Percentiles rank a stretch among this genome's conserved stretches.
Conservation (phyloP, 2,113 vertebrate genomes). For the Pseudopipra pipra region DNA sequence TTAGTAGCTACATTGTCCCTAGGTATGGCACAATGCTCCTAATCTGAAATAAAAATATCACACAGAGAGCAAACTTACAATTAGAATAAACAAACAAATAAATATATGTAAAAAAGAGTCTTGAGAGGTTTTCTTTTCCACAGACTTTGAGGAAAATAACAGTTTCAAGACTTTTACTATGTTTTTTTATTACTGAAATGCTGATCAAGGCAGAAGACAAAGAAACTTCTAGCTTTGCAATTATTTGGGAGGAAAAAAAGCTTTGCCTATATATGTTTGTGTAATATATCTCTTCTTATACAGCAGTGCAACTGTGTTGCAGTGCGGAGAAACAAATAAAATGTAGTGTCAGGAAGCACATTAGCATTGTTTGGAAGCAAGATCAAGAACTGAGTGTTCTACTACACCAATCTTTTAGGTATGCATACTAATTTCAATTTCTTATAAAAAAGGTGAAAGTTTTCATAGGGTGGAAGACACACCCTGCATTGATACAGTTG, state of each 20-base stretch:
- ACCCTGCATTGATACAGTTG: rapidly evolving
- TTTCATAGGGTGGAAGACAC: not conserved
- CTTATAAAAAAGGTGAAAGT: not conserved
- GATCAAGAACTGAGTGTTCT: not conserved
- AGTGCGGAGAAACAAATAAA: not conserved
- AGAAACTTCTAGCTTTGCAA: not conserved
- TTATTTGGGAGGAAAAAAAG: not conserved
- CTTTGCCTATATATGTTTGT: not conserved
- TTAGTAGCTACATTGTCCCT: not conserved
- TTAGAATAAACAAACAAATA: not conserved
- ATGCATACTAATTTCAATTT: not conserved
- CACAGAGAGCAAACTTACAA: not conserved
- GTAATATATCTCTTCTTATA: not conserved
- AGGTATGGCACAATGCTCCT: not conserved
- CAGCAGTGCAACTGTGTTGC: not conserved
- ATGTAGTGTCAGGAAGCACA: not conserved
- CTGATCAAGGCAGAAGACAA: not conserved
- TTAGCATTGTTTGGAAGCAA: not conserved
- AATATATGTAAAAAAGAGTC: not conserved
- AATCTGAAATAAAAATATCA: not conserved
- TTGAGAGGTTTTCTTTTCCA: not conserved
- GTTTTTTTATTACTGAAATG: not conserved
- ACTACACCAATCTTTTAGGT: not conserved
- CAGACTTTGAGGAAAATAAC: not conserved
- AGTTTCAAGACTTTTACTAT: not conserved